Evolutionary conservation across 92 coral and sea anemone genomes (phyloP).

Genomic region (Scolanthus callimorphus): DNA sequence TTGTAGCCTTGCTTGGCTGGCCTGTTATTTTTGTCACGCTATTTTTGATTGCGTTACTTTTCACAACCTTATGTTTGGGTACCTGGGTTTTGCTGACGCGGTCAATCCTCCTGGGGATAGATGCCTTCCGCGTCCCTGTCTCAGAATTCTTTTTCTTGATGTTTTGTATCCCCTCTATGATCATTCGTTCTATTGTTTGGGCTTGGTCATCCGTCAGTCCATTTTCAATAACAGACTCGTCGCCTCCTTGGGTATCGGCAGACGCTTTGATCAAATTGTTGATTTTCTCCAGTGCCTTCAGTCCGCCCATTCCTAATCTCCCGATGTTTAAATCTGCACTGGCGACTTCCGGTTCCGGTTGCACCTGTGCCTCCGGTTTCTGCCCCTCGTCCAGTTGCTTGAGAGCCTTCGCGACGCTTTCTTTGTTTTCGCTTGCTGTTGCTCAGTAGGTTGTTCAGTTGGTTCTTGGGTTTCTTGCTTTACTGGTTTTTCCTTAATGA

Average conservation of each 20-base stretch:
- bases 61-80: background rate
- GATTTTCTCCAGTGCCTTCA: slow-evolving; percentile 90
- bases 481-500: slow-evolving; percentile 4
- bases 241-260: slow-evolving; percentile 83
- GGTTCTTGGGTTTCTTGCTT: slow-evolving; percentile 27
- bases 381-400: slow-evolving; percentile 74
- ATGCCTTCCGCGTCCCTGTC: slow-evolving; percentile 50
- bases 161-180: slow-evolving; percentile 92
- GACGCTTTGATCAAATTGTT: slow-evolving; percentile 91
- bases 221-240: slow-evolving; percentile 64
- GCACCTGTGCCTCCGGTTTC: slow-evolving; percentile 16
- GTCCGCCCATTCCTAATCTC: slow-evolving; percentile 90
- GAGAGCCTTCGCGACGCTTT: slow-evolving; percentile 66
- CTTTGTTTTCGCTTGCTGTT: slow-evolving; percentile 8
- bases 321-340: slow-evolving; percentile 77
- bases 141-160: slow-evolving; percentile 52
- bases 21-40: background rate
- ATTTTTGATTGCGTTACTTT: background rate
- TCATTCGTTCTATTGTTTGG: slow-evolving; percentile 93
- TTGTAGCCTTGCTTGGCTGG: background rate
- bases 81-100: background rate
- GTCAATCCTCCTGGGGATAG: slow-evolving; percentile 44
- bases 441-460: background rate
- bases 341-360: slow-evolving; percentile 49
- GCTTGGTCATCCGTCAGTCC: slow-evolving; percentile 94